A percentile compares a stretch with the other conserved stretches of the same genome.
These are phyloP conservation scores for Recurvirostra avosetta DNA, from an alignment of 2,113 vertebrate species.

Conservation along the genomic window DNA sequence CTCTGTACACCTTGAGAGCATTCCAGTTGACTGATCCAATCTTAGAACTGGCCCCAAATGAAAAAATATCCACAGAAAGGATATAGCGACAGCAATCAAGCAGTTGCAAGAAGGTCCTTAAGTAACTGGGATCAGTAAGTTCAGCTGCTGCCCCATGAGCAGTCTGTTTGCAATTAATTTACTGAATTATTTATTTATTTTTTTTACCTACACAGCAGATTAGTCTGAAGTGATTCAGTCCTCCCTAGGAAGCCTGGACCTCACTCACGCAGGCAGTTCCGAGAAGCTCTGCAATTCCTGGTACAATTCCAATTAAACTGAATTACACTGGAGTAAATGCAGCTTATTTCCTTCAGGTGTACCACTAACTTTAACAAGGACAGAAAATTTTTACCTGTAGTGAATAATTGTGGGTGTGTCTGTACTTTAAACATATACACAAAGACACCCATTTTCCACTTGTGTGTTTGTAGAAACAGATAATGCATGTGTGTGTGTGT, in stretches of 20 bases:
- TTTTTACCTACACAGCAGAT: neutral
- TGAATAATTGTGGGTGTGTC: neutral
- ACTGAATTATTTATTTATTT: neutral
- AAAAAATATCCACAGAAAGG: neutral
- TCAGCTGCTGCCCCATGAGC: neutral
- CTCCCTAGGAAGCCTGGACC: neutral
- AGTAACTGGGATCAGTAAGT: neutral
- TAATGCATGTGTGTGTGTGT: neutral
- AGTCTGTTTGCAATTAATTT: neutral
- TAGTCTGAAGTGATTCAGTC: neutral
- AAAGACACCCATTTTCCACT: neutral
- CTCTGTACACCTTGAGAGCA: neutral
- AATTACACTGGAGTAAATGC: neutral
- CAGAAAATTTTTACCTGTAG: neutral
- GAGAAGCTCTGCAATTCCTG: neutral
- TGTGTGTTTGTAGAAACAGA: neutral
- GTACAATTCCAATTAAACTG: neutral
- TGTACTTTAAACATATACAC: neutral
- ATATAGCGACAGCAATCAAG: neutral
- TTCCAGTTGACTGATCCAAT: neutral
- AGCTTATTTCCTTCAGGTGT: neutral
- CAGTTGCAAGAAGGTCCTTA: neutral
- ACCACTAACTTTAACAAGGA: neutral
- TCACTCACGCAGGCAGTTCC: rapidly evolving
- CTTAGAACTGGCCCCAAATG: neutral